Conservation (phyloP, 2,888 invertebrate genomes). For the Pherbina coryleti region DNA sequence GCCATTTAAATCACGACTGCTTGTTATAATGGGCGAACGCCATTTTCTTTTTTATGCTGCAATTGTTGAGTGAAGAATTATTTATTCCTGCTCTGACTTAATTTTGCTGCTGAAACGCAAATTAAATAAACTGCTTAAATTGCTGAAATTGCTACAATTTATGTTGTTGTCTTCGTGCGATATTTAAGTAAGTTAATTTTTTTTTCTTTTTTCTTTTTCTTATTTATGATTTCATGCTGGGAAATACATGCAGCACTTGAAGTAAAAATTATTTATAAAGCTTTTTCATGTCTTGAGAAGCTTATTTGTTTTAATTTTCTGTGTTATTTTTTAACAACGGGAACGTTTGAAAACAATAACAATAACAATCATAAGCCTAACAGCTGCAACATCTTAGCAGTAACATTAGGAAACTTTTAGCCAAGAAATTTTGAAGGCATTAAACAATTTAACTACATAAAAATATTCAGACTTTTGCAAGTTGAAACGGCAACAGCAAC, state of each 20-base stretch:
- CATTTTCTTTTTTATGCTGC: constrained; percentile 5
- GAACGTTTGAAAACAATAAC: neutral
- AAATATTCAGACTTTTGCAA: neutral
- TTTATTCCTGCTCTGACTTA: neutral
- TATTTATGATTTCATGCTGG: neutral
- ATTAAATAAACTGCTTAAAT: neutral
- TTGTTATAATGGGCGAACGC: neutral
- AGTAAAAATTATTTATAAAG: neutral
- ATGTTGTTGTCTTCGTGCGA: neutral
- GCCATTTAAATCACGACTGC: constrained; percentile 22
- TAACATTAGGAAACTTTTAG: neutral
- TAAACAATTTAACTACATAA: neutral
- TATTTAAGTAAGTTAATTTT: neutral
- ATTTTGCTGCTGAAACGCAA: neutral
- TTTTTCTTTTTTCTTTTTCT: neutral
- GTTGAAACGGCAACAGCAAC: neutral
- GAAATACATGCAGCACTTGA: neutral
- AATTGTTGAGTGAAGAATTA: neutral
- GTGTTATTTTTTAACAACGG: neutral
- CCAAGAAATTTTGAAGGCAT: constrained; percentile 6
- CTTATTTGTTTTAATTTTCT: neutral
- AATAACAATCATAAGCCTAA: neutral
- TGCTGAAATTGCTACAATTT: neutral
- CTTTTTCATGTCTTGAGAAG: neutral
- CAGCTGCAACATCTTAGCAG: constrained; percentile 6